A percentile compares a stretch with the other conserved stretches of the same genome.
Evolutionary conservation across 2,797 vertebrate genomes (phyloP).

Genomic region (Amblyopsis hoosieri): DNA sequence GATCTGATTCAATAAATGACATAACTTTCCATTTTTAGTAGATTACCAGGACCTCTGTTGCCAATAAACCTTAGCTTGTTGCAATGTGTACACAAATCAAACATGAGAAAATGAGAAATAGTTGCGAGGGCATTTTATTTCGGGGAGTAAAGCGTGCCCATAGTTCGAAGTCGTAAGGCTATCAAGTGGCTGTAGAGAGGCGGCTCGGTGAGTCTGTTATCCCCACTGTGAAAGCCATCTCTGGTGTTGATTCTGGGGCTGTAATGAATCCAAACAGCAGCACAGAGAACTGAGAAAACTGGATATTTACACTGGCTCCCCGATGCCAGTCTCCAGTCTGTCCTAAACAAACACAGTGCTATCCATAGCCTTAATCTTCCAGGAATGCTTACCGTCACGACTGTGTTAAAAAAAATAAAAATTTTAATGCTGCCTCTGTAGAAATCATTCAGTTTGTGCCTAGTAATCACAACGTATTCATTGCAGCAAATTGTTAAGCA

Average conservation of each 20-base stretch:
- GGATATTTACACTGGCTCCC: slow-evolving; percentile 56
- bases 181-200: slow-evolving; percentile 51
- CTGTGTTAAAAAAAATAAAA: slow-evolving; percentile 8
- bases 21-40: slow-evolving; percentile 79
- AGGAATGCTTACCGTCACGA: slow-evolving; percentile 39
- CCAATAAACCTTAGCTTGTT: slow-evolving; percentile 28
- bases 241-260: slow-evolving; percentile 65
- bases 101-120: slow-evolving; percentile 17
- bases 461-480: too few relatives aligned
- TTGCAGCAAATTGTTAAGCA: too few relatives aligned
- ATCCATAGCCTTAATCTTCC: slow-evolving; percentile 44
- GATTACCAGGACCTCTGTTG: slow-evolving; percentile 65
- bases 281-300: slow-evolving; percentile 59
- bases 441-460: slow-evolving; percentile 25
- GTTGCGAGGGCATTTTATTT: slow-evolving; percentile 37
- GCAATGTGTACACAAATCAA: slow-evolving; percentile 49
- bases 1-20: slow-evolving; percentile 85
- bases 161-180: slow-evolving; percentile 41
- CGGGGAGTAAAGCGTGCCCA: slow-evolving; percentile 36
- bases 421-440: slow-evolving; percentile 22
- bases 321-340: slow-evolving; percentile 43
- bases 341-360: slow-evolving; percentile 54
- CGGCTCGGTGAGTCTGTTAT: slow-evolving; percentile 61
- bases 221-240: slow-evolving; percentile 66
- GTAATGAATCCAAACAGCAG: slow-evolving; percentile 54